Conservation (phyloP, 2,797 vertebrate genomes). For the Momotus momota region DNA sequence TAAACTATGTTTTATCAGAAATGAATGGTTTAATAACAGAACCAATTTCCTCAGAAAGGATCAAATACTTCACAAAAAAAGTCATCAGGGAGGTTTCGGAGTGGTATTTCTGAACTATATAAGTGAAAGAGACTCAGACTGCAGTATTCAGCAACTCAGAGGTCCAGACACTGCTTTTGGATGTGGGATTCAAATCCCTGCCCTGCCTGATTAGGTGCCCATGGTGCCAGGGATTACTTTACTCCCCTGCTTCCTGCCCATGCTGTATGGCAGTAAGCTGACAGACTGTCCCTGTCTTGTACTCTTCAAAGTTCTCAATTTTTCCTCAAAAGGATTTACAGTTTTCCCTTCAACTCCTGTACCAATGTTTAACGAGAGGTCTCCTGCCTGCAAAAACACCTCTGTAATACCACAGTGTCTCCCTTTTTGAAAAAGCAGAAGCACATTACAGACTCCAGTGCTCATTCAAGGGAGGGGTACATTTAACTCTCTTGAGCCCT, state of each 20-base stretch:
- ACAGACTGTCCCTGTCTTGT: neutral
- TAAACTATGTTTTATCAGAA: neutral
- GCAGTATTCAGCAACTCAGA: neutral
- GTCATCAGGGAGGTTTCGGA: neutral
- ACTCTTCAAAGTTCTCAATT: neutral
- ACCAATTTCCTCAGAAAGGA: neutral
- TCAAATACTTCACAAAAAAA: neutral
- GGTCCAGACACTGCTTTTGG: neutral
- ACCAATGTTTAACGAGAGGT: neutral
- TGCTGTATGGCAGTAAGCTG: neutral
- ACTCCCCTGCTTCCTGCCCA: neutral
- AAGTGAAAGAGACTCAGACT: neutral
- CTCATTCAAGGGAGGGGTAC: neutral
- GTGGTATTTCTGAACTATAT: neutral
- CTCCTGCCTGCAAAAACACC: neutral
- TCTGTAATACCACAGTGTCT: neutral
- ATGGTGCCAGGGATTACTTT: neutral
- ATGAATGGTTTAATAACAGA: constrained; percentile 1
- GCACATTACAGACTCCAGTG: neutral
- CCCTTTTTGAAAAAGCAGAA: neutral
- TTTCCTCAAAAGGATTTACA: neutral
- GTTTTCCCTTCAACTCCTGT: neutral
- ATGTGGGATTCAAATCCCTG: neutral
- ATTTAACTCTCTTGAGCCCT: neutral
- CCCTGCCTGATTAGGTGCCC: neutral